Evolutionary conservation across 2,113 vertebrate species (phyloP), one percentile per base, ranked within the genome.

Genomic region (Albula glossodonta): DNA sequence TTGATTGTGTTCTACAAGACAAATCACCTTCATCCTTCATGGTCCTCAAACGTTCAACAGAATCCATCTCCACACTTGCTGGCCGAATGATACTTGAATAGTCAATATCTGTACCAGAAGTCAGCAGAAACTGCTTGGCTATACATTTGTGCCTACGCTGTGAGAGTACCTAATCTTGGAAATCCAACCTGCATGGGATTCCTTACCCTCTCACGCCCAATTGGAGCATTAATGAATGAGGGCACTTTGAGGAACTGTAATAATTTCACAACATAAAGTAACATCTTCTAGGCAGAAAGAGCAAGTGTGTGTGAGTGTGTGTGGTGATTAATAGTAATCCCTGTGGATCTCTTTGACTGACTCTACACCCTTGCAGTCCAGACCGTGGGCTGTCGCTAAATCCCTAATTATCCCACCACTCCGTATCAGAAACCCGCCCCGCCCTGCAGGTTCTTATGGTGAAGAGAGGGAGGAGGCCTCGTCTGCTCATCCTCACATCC

Each of bases 341-440:
- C 48, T 70, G 79, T 82, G 83, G 81, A 78, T 52, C 86, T 86
- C 81, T 85, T 84, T 81, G 70, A 48, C 17, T 51, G 51, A 52
- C 41, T 81, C 85, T 84, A 85, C 88, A 88, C 88, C 82, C 89
- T 87, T 80, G 81, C 85, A 79, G 74, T 84, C 83, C 88, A 91
- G 90, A 89, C 90, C 51, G 87, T 87, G 87, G 88, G 90, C 78
- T 87, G 80, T 48, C 11, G 66, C 81, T 81, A 85, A 85, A 89
- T 86, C 83, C 57, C 53, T 78, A 92, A 88, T 93, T 92, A 95
- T 92, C 91, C 91, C 89, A 89, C 91, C 90, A 89, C 80, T 86
- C 87, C 87, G 89, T 88, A 91, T 89, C 89, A 90, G 84, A 86
- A 17, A 84, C 78, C 83, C 79, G 87, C 51, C 70, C 87, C 41